A percentile compares a stretch with the other conserved stretches of the same genome.
phyloP scores from a whole-genome alignment of 1,140 invertebrate species.

The Lutraria rhynchaena region DNA sequence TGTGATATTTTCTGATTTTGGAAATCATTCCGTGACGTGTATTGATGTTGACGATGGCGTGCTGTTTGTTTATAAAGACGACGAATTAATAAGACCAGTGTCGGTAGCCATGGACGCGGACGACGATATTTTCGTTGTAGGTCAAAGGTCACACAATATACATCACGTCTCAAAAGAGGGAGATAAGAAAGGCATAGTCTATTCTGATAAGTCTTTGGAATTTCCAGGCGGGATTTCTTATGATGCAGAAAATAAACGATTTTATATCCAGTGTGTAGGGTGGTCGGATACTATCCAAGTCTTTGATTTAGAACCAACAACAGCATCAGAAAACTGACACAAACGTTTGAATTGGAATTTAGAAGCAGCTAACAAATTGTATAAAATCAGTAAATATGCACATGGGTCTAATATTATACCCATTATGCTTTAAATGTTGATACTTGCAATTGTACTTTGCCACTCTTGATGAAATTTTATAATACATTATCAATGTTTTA shows the following conservation, averaged over 20 bases:
- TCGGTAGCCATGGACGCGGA: conserved; percentile 10
- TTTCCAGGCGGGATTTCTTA: conserved; percentile 47
- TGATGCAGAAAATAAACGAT: conserved; percentile 5
- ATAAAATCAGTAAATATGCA: no score
- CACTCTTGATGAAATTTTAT: no score
- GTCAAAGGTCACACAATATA: conserved; percentile 38
- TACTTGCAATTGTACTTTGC: no score
- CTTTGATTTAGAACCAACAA: conserved; percentile 14
- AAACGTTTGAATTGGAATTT: no score
- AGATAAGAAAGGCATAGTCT: conserved; percentile 36
- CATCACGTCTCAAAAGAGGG: conserved; percentile 30
- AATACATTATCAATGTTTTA: no score
- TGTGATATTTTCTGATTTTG: conserved; percentile 47
- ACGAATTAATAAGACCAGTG: conserved; percentile 21
- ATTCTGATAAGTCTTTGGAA: conserved; percentile 39
- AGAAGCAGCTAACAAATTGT: no score
- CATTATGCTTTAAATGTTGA: no score
- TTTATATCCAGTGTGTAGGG: conserved; percentile 52
- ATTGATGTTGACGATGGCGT: conserved; percentile 32
- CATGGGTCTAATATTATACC: no score
- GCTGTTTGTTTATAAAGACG: conserved; percentile 41
- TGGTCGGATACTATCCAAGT: conserved; percentile 50
- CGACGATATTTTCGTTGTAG: conserved; percentile 38
- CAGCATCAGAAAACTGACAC: no score
- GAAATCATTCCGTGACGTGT: conserved; percentile 38